phyloP scores from a whole-genome alignment of 2,113 vertebrate species.

The Lepus timidus region DNA sequence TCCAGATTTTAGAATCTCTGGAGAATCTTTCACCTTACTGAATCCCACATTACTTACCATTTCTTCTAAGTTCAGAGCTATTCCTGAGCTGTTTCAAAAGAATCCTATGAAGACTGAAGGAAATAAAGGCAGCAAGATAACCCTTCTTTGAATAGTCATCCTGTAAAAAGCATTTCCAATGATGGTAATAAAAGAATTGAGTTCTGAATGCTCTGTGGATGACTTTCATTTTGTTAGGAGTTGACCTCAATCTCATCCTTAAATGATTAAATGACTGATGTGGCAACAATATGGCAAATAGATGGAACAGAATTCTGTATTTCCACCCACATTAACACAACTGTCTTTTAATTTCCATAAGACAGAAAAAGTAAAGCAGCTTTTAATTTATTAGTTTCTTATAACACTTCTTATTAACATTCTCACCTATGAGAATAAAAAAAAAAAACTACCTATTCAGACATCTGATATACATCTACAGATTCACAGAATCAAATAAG shows the following conservation, averaged over 20 bases:
- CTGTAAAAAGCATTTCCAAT: slow-evolving; percentile 44
- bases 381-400: slow-evolving; percentile 63
- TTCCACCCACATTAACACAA: not conserved
- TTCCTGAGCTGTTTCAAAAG: not conserved
- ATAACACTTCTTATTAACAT: not conserved
- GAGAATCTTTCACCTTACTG: not conserved
- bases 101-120: slow-evolving; percentile 42
- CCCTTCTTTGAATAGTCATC: not conserved
- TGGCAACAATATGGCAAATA: slow-evolving; percentile 35
- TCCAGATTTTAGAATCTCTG: not conserved
- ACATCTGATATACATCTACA: not conserved
- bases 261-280: not conserved
- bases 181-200: not conserved
- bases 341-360: slow-evolving; percentile 62
- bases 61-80: not conserved
- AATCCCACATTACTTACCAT: not conserved
- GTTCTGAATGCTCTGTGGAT: not conserved
- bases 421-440: slow-evolving; percentile 31
- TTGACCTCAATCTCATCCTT: slow-evolving; percentile 46
- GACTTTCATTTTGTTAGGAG: slow-evolving; percentile 50
- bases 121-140: not conserved
- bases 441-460: not conserved
- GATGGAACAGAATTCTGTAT: not conserved
- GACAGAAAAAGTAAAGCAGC: slow-evolving; percentile 69
- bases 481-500: not conserved